Evolutionary conservation across 2,888 invertebrate species (phyloP), one percentile per base, ranked within the genome.

Genomic region (Pemphredon lugubris): DNA sequence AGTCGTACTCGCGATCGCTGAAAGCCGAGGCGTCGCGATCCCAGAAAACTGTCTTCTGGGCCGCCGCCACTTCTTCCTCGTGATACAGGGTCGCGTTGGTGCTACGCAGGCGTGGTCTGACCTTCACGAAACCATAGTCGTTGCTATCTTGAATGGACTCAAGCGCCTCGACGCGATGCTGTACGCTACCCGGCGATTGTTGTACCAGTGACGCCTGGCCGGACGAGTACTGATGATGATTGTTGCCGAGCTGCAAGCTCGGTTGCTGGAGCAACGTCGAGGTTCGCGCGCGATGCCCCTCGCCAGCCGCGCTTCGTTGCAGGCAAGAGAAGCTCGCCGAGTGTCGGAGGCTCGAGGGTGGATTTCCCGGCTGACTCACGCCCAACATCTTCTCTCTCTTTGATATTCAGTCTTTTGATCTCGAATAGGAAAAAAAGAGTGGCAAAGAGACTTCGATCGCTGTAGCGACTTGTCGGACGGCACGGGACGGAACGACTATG

Each of bases 321-420:
- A 91, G 85, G 81, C 91, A 91, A 55, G 90, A 90, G 84, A 91
- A 91, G 78, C 90, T 90, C 59, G 90, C 90, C 72, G 91, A 91
- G 84, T 91, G 91, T 73, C 90, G 83, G 74, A 91, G 83, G 77
- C 89, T 89, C 78, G 89, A 87, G 68, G 89, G 88, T 73, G 89
- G 87, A 78, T 87, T 89, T 75, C 83, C 84, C 59, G 87, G 88
- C 71, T 89, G 89, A 86, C 89, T 89, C 75, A 89, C 89, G 61
- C 89, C 89, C 86, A 89, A 83, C 89, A 89, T 89, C 75, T 82
- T 83, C 63, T 44, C 69, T 44, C 69, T 65, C 63, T 75, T 75
- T 75, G 71, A 77, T 73, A 51, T 50, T 64, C 65, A 57, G 72
- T 65, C 64, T 75, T 60, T 77, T 69, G 79, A 77, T 75, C 68